Conservation (phyloP, 2,113 vertebrate genomes). For the Tragelaphus buxtoni region DNA sequence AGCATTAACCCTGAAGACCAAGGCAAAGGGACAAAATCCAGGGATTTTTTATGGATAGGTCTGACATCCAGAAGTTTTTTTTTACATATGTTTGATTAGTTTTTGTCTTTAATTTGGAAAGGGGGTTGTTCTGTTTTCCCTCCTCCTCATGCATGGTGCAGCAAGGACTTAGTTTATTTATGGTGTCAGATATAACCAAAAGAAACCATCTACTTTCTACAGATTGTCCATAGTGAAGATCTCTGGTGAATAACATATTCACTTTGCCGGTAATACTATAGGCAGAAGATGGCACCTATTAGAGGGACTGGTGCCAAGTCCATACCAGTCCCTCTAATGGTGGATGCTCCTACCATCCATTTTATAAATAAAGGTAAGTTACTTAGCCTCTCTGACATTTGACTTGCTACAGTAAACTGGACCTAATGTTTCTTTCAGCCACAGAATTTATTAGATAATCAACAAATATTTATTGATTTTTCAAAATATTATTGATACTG, state of each 20-base stretch:
- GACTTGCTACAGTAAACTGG: background rate
- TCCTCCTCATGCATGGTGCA: background rate
- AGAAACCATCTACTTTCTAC: background rate
- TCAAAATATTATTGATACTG: background rate
- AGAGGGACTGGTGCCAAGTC: background rate
- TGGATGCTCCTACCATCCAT: background rate
- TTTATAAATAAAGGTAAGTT: background rate
- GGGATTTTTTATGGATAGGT: background rate
- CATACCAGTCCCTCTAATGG: no score
- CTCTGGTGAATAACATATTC: background rate
- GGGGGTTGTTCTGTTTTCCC: background rate
- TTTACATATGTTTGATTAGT: background rate
- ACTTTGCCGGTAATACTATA: background rate
- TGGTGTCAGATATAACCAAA: background rate
- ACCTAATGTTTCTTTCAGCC: background rate
- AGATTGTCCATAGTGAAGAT: background rate
- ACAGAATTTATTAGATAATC: background rate
- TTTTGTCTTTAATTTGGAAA: background rate
- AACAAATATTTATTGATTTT: background rate
- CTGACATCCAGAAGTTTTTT: accelerated
- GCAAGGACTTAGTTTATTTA: background rate
- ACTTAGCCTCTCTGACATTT: background rate
- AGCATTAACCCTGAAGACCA: background rate
- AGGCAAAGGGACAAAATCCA: background rate
- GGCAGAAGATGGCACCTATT: background rate